Base-by-base conservation (phyloP, 1,140 invertebrate genomes). In the Drosophila watanabei region DNA sequence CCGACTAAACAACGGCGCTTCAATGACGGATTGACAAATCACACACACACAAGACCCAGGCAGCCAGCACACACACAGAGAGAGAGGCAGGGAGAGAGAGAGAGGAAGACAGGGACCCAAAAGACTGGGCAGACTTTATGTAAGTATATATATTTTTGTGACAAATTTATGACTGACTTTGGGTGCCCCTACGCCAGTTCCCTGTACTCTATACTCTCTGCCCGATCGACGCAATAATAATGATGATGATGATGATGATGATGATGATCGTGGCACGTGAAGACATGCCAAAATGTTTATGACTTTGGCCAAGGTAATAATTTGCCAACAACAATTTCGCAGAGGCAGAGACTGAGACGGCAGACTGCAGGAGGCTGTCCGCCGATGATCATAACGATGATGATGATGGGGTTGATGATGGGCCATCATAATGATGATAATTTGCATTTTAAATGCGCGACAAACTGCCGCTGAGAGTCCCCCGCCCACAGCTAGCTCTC, bases 401-500 rank as follows among this genome's bases (percentile, higher is more conserved):
- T 81, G 71, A 54, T 70, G 64, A 58, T 73, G 52, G 57, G 64
- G 60, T 78, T 71, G 73, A 77, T 80, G 82, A 86, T 81, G 75
- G 83, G 63, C 83, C 70, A 87, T 87, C 79, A 90, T 89, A 85
- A 89, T 89, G 85, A 89, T 82, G 86, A 89, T 89, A 86, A 89
- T 89, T 90, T 90, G 86, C 87, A 90, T 90, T 90, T 90, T 91
- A 91, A 90, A 90, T 90, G 86, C 87, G 82, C 86, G 66, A 89
- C 84, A 88, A 84, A 73, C 70, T 82, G 85, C 80, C 79, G 60
- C 85, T 71, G 75, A 63, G 51, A 35, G 33, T 54, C 18, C 30
- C 51, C 30, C n/a, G n/a, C 58, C 35, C 35, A 11, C 65, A 35
- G 24, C 54, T 18, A 39, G 49, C 20, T 48, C 20, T 48, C 32